These are phyloP conservation scores for Odontocerum albicorne DNA, from an alignment of 2,888 invertebrate genomes.

Conservation along the genomic window DNA sequence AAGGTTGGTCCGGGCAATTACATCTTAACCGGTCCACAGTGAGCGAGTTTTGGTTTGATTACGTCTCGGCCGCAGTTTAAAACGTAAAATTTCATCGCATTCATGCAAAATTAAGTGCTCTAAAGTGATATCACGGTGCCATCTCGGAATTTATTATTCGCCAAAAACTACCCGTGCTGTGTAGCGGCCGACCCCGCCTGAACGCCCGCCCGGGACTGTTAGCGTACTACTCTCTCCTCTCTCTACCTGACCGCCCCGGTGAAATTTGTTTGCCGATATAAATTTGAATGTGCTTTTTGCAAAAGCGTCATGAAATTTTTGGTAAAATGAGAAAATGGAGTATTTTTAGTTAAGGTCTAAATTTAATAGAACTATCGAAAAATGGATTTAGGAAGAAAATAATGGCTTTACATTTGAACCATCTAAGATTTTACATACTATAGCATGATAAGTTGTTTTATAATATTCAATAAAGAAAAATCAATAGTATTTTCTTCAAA, in stretches of 20 bases:
- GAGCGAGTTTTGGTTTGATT: constrained; percentile 27
- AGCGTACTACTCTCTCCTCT: background rate
- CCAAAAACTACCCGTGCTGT: constrained; percentile 28
- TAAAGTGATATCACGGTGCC: constrained; percentile 32
- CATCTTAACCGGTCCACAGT: constrained; percentile 24
- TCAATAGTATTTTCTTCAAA: too few relatives aligned
- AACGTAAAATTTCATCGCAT: constrained; percentile 35
- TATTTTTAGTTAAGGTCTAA: too few relatives aligned
- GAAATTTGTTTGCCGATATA: constrained; percentile 8
- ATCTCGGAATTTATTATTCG: constrained; percentile 35
- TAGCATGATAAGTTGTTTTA: too few relatives aligned
- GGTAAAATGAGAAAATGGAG: too few relatives aligned
- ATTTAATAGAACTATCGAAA: too few relatives aligned
- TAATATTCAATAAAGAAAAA: too few relatives aligned
- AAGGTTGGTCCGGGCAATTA: constrained; percentile 4
- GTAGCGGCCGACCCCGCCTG: constrained; percentile 12
- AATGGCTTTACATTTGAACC: too few relatives aligned
- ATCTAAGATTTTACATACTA: too few relatives aligned
- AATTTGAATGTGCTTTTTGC: constrained; percentile 18
- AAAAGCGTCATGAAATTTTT: too few relatives aligned
- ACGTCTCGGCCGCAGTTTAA: constrained; percentile 39
- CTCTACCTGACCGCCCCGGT: background rate
- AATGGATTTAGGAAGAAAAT: too few relatives aligned
- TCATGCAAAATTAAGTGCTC: constrained; percentile 35
- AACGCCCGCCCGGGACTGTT: constrained; percentile 17